Conservation (phyloP, 2,888 invertebrate genomes). For the Thelaira solivaga region DNA sequence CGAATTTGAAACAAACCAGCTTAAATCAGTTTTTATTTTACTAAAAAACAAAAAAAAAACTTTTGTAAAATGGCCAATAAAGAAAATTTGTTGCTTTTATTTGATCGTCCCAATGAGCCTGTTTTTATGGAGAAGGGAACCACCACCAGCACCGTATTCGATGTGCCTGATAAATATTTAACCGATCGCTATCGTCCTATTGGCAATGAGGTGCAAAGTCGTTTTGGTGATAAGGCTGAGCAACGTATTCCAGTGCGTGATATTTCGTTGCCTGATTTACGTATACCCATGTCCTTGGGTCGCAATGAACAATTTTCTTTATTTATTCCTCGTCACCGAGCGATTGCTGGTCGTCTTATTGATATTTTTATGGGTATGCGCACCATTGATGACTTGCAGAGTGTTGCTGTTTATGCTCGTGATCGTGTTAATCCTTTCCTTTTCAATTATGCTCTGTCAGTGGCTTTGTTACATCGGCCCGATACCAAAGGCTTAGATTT, state of each 20-base stretch:
- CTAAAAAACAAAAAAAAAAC: too few species aligned
- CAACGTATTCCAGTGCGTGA: slow-evolving; percentile 79
- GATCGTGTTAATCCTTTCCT: slow-evolving; percentile 87
- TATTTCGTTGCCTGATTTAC: slow-evolving; percentile 82
- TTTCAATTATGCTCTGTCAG: slow-evolving; percentile 87
- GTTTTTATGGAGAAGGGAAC: slow-evolving; percentile 86
- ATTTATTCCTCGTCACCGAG: slow-evolving; percentile 83
- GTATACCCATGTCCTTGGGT: slow-evolving; percentile 80
- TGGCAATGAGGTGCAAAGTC: slow-evolving; percentile 78
- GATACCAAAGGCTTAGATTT: slow-evolving; percentile 81
- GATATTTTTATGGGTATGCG: slow-evolving; percentile 85
- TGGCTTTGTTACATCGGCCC: slow-evolving; percentile 84
- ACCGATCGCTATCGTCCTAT: slow-evolving; percentile 79
- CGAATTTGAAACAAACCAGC: too few species aligned
- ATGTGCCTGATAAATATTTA: slow-evolving; percentile 81
- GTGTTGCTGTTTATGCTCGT: slow-evolving; percentile 83
- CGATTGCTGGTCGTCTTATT: slow-evolving; percentile 82
- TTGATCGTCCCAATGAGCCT: slow-evolving; percentile 87
- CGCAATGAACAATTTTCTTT: slow-evolving; percentile 84
- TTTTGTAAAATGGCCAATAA: slow-evolving; percentile 75
- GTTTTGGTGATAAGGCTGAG: slow-evolving; percentile 80
- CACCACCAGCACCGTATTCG: too few species aligned
- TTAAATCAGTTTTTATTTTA: too few species aligned
- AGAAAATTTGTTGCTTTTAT: slow-evolving; percentile 81
- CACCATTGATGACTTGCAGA: slow-evolving; percentile 82